These are phyloP conservation scores for Diarsia brunnea DNA, from an alignment of 2,888 invertebrate species.

Conservation along the genomic window DNA sequence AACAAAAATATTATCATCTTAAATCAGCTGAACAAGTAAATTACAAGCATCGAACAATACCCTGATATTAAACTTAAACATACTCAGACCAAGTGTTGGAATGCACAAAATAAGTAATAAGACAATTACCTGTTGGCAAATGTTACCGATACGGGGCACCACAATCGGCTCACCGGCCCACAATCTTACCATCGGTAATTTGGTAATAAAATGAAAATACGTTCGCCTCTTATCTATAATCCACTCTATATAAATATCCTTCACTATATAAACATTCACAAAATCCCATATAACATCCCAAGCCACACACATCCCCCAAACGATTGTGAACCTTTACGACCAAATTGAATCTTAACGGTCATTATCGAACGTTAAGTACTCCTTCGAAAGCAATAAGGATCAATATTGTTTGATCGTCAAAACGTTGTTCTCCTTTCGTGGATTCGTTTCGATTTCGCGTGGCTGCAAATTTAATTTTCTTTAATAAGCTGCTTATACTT, in stretches of 20 bases:
- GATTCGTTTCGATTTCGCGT: slow-evolving; percentile 87
- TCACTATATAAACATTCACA: slow-evolving; percentile 86
- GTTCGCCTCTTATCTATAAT: slow-evolving; percentile 88
- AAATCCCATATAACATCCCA: slow-evolving; percentile 69
- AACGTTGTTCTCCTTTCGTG: slow-evolving; percentile 77
- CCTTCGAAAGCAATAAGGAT: slow-evolving; percentile 74
- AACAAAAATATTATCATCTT: not conserved
- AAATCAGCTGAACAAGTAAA: slow-evolving; percentile 26
- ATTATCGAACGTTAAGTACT: slow-evolving; percentile 70
- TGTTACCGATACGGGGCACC: slow-evolving; percentile 81
- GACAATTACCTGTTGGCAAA: slow-evolving; percentile 88
- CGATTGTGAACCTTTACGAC: slow-evolving; percentile 72
- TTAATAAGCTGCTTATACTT: slow-evolving; percentile 84
- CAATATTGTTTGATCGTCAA: slow-evolving; percentile 73
- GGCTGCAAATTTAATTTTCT: slow-evolving; percentile 90
- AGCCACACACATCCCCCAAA: slow-evolving; percentile 64
- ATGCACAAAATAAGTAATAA: slow-evolving; percentile 84
- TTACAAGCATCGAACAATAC: slow-evolving; percentile 33
- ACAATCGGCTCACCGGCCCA: slow-evolving; percentile 81
- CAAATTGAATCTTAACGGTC: slow-evolving; percentile 60
- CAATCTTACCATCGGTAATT: slow-evolving; percentile 90
- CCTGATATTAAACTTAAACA: slow-evolving; percentile 54
- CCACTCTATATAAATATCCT: slow-evolving; percentile 87
- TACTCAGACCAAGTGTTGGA: slow-evolving; percentile 75
- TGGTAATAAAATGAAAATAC: slow-evolving; percentile 91